Evolutionary conservation across 2,797 vertebrate species (phyloP), one percentile per base, ranked within the genome.

Genomic region (Streptopelia turtur): DNA sequence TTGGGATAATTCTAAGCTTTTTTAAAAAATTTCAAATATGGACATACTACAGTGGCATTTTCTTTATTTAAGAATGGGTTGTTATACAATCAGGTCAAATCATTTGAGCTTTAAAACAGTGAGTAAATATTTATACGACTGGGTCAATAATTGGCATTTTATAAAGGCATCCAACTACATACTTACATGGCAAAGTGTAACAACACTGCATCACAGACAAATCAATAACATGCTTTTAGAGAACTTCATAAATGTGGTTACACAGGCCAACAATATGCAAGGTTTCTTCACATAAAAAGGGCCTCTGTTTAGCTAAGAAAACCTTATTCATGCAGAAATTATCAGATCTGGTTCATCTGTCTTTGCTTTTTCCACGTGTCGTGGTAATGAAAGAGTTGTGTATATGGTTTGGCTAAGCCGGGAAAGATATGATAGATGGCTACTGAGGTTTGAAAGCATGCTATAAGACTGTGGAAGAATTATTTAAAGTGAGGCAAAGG

Each of bases 231-330:
- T 27, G 27, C 72, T 87, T 72, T 80, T 61, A 84, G 65, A 82
- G 85, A 86, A 89, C 30, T 79, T 90, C 61, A n/a, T 50, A 89
- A 87, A 86, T 30, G 27, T n/a, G 64, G 52, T 72, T 90, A 71
- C 24, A 70, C 0, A 3, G 66, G 24, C 37, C 80, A 91, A 13
- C 45, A 80, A 79, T 37, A 23, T 77, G 23, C 28, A 84, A 85
- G 4, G 35, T 84, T 90, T 75, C 83, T 87, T 61, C 63, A 83
- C 28, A 24, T 56, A 21, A 71, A 86, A 94, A 82, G 39, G 16
- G 28, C 10, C 33, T 91, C 71, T 90, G 10, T 85, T 93, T 89
- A 89, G 30, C 55, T 68, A 78, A 89, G 63, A 97, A 93, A 94
- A 77, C 35, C 25, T 75, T 65, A 72, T 56, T 93, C 63, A 71